Evolutionary conservation across 2,888 invertebrate genomes (phyloP), one percentile per base, ranked within the genome.

Genomic region (Unio pictorum): DNA sequence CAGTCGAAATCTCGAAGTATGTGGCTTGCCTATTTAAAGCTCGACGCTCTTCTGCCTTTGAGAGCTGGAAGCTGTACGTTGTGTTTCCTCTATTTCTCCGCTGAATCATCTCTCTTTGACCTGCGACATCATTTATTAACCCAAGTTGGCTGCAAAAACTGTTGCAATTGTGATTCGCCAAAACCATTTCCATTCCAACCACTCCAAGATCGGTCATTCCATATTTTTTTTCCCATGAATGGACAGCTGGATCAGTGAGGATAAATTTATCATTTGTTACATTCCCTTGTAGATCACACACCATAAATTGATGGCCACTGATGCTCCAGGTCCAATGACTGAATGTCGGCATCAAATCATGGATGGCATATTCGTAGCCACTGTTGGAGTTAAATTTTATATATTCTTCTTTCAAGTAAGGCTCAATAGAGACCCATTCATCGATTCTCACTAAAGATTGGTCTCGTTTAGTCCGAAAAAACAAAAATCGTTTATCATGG

Each of bases 301-400:
- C 73, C 28, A 79, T 70, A 67, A 61, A 70, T 45, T 69, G 71
- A 56, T 76, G 76, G 15, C 76, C 76, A 5, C 71, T 79, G 4
- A 69, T 69, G 34, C 67, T 62, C 76, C 76, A 79, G 5, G 79
- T 79, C 75, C 74, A 79, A 57, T 79, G 79, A 54, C 75, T 74
- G 64, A 79, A 79, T 8, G 79, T 71, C 62, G 73, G 74, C 28
- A 75, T 55, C 3, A 76, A 69, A 7, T 71, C 69, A 3, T 74
- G 73, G 4, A 70, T 66, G 28, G 59, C 59, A 60, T 77, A 75
- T 30, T 77, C 77, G 55, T 68, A 74, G 20, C 75, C 76, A 15
- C 68, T 69, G 45, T 76, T 76, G 0, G 74, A 75, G 62, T 77
- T 79, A 55, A 75, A 75, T 28, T 77, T 79, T 54, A 75, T 74